Evolutionary conservation across 2,888 invertebrate genomes (phyloP), one percentile per base, ranked within the genome.

Genomic region (Tipula unca): DNA sequence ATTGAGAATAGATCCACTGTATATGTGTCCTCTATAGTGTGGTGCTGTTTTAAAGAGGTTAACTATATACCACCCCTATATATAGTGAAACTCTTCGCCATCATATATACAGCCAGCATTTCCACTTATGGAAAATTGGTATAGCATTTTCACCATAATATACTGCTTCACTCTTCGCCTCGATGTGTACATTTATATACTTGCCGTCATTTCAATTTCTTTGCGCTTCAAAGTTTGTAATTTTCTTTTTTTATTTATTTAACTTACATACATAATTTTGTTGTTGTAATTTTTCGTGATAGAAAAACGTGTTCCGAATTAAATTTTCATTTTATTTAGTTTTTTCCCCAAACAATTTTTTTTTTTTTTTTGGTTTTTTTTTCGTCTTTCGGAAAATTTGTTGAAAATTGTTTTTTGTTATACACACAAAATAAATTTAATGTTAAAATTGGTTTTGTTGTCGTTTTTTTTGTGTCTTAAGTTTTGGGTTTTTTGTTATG

Each of bases 371-470:
- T 36, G 2, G 1, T 36, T 36, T 39, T 39, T 48, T 48, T 69
- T 69, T 69, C 25, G 69, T 69, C 69, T 69, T 69, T 69, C 69
- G 69, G 69, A 69, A 69, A 69, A 69, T 69, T 69, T 69, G 69
- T 69, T 69, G 69, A 69, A 69, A 69, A 69, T 69, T 69, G 69
- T 69, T 69, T 69, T 69, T 69, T 69, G 69, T 69, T 69, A 69
- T 69, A 69, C 25, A 69, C 69, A 69, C 20, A 69, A 69, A 69
- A 69, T 69, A 69, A 69, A 69, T 69, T 69, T 69, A 69, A 69
- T 69, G 69, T 69, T 69, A 69, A 69, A 69, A 69, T 69, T 69
- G 69, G 69, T 69, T 69, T 69, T 69, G 69, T 13, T 69, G 69
- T 69, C 69, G 25, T 20, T 25, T 69, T 25, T 4, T 32, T 32